phyloP scores from a whole-genome alignment of 2,113 vertebrate genomes.

The Coregonus clupeaformis region DNA sequence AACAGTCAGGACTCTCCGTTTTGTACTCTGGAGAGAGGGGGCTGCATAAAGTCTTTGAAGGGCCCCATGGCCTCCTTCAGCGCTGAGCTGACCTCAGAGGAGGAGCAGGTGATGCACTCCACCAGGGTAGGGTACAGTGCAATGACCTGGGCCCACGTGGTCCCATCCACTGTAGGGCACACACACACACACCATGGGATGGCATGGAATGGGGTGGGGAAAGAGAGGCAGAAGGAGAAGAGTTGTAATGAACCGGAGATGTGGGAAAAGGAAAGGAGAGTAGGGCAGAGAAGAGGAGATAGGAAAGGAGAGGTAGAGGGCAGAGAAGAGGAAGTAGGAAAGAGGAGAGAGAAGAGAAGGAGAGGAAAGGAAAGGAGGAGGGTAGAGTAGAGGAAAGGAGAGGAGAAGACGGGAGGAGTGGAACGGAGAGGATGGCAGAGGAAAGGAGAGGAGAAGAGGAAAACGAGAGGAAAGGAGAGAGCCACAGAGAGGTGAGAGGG shows the following conservation, averaged over 20 bases:
- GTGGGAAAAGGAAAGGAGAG: conserved; percentile 1
- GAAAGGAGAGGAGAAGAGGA: conserved; percentile 29
- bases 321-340: no score
- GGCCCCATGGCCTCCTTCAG: conserved; percentile 95
- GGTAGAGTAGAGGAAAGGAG: neutral
- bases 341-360: no score
- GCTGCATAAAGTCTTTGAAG: conserved; percentile 99
- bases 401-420: neutral
- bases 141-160: conserved; percentile 96
- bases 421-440: neutral
- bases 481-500: neutral
- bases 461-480: neutral
- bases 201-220: no score
- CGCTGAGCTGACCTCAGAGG: conserved; percentile 92
- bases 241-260: conserved; percentile 33
- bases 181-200: conserved; percentile 41
- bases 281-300: neutral
- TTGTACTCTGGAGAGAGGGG: conserved; percentile 91
- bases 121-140: conserved; percentile 95
- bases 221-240: neutral
- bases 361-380: no score
- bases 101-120: conserved; percentile 96
- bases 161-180: conserved; percentile 87
- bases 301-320: no score
- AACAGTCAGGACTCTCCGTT: conserved; percentile 94